Percentiles rank a stretch among this genome's conserved stretches.
Conservation (phyloP, 2,113 vertebrate species). For the Canis aureus region DNA sequence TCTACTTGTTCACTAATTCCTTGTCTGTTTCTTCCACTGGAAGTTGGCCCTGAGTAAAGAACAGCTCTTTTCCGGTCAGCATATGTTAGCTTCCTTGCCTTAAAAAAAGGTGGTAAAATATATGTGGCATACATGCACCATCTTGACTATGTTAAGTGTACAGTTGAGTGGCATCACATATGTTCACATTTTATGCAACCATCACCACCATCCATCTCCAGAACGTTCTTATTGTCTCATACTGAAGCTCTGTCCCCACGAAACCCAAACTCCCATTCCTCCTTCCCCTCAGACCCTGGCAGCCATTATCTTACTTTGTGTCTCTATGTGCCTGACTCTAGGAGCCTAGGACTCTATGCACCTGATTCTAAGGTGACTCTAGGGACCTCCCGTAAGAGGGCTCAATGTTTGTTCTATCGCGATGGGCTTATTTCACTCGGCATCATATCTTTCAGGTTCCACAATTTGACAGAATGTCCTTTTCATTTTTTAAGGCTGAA, state of each 20-base stretch:
- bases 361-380: background rate
- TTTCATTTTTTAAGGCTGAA: background rate
- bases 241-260: fast-evolving
- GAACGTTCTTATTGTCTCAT: background rate
- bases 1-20: background rate
- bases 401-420: fast-evolving
- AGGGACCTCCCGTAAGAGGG: background rate
- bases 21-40: background rate
- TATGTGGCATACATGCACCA: background rate
- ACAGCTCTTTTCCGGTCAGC: background rate
- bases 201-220: background rate
- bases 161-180: background rate
- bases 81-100: background rate
- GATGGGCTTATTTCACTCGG: background rate
- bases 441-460: background rate
- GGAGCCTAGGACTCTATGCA: background rate
- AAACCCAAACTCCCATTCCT: fast-evolving
- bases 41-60: background rate
- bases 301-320: background rate
- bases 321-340: background rate
- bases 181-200: fast-evolving
- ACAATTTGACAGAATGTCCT: fast-evolving
- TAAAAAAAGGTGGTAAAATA: background rate
- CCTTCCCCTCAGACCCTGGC: background rate
- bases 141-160: background rate